A percentile compares a stretch with the other conserved stretches of the same genome.
These are phyloP conservation scores for Saccostrea echinata DNA, from an alignment of 1,140 invertebrate species.

Conservation along the genomic window DNA sequence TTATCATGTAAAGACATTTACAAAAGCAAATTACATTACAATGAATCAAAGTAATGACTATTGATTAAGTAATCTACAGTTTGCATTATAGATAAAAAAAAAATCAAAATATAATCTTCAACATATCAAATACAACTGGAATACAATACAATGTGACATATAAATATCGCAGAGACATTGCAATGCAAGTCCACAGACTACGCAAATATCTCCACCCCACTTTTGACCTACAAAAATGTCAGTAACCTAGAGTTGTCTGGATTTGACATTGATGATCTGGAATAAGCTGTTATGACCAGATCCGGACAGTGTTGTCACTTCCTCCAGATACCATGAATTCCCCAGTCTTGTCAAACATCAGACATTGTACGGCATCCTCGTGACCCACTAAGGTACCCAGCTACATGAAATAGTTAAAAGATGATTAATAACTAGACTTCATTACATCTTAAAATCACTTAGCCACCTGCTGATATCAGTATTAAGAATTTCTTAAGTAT, in stretches of 20 bases:
- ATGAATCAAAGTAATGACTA: neutral
- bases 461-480: no score
- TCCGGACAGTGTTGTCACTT: conserved; percentile 78
- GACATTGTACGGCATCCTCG: conserved; percentile 79
- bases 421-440: no score
- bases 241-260: neutral
- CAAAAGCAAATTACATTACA: neutral
- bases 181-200: neutral
- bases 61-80: neutral
- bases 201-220: neutral
- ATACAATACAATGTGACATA: no score
- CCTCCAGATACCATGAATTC: conserved; percentile 79
- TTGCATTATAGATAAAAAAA: neutral
- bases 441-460: no score
- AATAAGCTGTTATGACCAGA: conserved; percentile 75
- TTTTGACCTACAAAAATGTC: neutral
- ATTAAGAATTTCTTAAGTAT: no score
- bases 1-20: neutral
- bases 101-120: conserved; percentile 5
- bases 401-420: conserved; percentile 60
- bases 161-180: neutral
- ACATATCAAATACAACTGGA: neutral
- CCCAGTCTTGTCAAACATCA: conserved; percentile 76
- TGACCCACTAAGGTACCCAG: conserved; percentile 76
- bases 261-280: no score